Evolutionary conservation across 2,797 vertebrate genomes (phyloP), one percentile per base, ranked within the genome.

Genomic region (Falco berigora): DNA sequence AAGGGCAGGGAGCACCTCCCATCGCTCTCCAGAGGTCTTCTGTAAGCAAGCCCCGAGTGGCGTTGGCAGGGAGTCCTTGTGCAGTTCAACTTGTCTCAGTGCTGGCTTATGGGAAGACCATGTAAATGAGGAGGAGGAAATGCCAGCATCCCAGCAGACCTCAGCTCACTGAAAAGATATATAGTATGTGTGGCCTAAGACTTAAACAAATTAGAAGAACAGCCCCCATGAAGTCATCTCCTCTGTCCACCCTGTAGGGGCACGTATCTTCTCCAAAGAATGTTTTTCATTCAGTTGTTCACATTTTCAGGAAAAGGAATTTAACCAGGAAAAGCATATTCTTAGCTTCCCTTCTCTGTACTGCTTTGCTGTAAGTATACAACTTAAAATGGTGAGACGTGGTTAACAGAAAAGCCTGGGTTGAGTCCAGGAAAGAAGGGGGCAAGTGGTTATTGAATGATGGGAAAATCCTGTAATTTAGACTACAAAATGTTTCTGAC

Each of bases 51-150:
- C n/a, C 81, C 68, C 3, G 40, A 90, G 88, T 91, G 92, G 77
- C 14, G 3, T 47, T 97, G 95, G 93, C 93, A 53, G 47, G 81
- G 88, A 82, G 82, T 94, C 86, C 88, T 89, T 85, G n/a, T 87
- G 88, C 92, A 95, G 88, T 73, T 95, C 88, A 79, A 77, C 74
- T 86, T 87, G 74, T 84, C 56, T 96, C 50, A 52, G 64, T 50
- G 68, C 64, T 89, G 78, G 91, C 53, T 93, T 97, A 94, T 97
- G 94, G 96, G 94, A 97, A 97, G 88, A 47, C 88, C 78, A 95
- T 95, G 96, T 85, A 96, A 96, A 94, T 96, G 93, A 93, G 86
- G 72, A 87, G 88, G 80, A 93, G 86, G 93, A 96, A 96, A 96
- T 94, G 71, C 92, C 93, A 81, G 59, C 77, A 78, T 86, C 85